Conservation (phyloP, 2,888 invertebrate genomes). For the Troglohyphantes excavatus region DNA sequence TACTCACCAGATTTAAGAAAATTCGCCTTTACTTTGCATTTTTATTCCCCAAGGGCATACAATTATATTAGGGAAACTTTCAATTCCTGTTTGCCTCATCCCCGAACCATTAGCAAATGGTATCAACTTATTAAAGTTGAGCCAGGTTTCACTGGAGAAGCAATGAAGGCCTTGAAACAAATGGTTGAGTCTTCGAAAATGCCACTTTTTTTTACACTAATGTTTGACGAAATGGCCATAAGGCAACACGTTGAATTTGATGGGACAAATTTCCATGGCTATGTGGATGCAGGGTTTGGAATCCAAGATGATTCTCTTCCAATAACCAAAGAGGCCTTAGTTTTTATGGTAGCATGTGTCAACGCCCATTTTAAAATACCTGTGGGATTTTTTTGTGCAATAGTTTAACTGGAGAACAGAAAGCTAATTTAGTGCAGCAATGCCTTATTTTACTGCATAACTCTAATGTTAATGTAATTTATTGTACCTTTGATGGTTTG, state of each 20-base stretch:
- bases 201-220: constrained; percentile 12
- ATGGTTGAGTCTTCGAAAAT: neutral
- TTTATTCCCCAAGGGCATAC: constrained; percentile 20
- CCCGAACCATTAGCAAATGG: constrained; percentile 16
- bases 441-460: neutral
- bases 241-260: constrained; percentile 28
- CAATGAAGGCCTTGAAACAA: neutral
- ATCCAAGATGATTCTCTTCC: neutral
- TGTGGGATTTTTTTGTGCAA: constrained; percentile 16
- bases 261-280: constrained; percentile 24
- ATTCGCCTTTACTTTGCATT: constrained; percentile 22
- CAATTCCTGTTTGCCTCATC: constrained; percentile 18
- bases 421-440: neutral
- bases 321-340: constrained; percentile 32
- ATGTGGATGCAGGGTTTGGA: constrained; percentile 34
- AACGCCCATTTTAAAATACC: constrained; percentile 36
- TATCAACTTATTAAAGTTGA: neutral
- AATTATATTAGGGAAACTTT: constrained; percentile 19
- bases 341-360: constrained; percentile 8
- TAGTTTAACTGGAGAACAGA: constrained; percentile 4
- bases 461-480: neutral
- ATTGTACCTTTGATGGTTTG: constrained; percentile 30
- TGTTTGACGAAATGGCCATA: constrained; percentile 56
- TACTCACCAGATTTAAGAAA: neutral
- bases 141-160: constrained; percentile 34